Base-by-base conservation (phyloP, 2,888 invertebrate species). In the Junonia oenone region DNA sequence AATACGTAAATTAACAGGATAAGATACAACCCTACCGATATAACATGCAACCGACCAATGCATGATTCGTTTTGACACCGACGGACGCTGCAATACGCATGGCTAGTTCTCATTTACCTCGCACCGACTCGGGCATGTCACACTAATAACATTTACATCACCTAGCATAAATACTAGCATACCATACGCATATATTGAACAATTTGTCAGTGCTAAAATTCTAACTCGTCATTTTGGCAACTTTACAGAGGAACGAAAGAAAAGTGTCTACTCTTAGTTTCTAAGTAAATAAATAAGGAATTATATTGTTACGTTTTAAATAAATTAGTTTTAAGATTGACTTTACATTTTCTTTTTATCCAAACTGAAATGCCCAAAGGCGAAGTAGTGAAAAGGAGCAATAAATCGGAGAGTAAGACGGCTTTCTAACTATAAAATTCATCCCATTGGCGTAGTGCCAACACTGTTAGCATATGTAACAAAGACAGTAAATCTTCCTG, bases 41-140 rank as follows among this genome's bases (percentile, higher is more conserved):
- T 13, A 13, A 29, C 19, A 19, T 38, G 37, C 17, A 14, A 13
- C 19, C 52, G 38, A 15, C 14, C 37, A 35, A 13, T 29, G 37
- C 6, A 29, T 52, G 37, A 46, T 38, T 52, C 38, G 37, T 46
- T 29, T 52, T 52, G 46, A 37, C 31, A 47, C 38, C 29, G 13
- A 53, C 46, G 17, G 37, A 53, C 29, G 14, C 19, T 45, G 45
- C 17, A 29, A 14, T 38, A 53, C 29, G 52, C 35, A 15, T 19
- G 19, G 13, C 29, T 46, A 14, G 19, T 6, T 37, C 29, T 17
- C 15, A 29, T 29, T 38, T 52, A 11, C 5, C 13, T 37, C 37
- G 26, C 43, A 43, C 43, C 26, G 31, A 40, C 38, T 40, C 43
- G 6, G 22, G 22, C 9, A n/a, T 26, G 43, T 26, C 13, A 14